Evolutionary conservation across 2,888 invertebrate species (phyloP).

Genomic region (Acronicta alni): DNA sequence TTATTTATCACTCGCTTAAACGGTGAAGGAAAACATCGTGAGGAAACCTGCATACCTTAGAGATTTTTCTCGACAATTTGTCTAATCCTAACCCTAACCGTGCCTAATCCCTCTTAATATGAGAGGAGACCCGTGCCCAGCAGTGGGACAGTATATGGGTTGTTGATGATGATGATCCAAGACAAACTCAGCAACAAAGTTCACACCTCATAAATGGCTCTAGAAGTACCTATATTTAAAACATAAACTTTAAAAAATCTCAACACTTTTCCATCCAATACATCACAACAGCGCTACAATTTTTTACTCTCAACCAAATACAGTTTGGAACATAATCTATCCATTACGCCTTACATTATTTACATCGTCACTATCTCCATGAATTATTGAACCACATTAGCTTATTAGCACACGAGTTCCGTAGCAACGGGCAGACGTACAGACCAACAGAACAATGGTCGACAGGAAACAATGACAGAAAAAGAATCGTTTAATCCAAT

Average conservation of each 20-base stretch:
- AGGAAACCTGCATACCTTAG: no score
- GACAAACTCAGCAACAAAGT: no score
- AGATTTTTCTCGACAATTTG: no score
- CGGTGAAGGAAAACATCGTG: no score
- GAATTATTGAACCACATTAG: conserved; percentile 85
- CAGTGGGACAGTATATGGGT: no score
- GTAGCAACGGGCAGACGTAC: conserved; percentile 66
- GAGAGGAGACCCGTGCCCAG: no score
- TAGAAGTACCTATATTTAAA: no score
- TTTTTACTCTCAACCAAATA: conserved; percentile 29
- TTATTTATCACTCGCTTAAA: no score
- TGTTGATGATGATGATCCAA: no score
- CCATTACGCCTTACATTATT: conserved; percentile 54
- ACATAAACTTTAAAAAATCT: not conserved
- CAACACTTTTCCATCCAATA: conserved; percentile 21
- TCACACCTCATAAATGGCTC: no score
- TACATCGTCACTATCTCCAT: conserved; percentile 71
- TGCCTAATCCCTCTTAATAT: no score
- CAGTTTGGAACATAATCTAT: conserved; percentile 55
- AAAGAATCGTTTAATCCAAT: conserved; percentile 87
- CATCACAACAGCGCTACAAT: conserved; percentile 34
- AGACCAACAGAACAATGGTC: conserved; percentile 82
- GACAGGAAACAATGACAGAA: conserved; percentile 83
- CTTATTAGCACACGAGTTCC: conserved; percentile 81
- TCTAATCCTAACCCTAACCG: no score